These are phyloP conservation scores for Leucosticte australis DNA, from an alignment of 2,113 vertebrate species.

Conservation along the genomic window DNA sequence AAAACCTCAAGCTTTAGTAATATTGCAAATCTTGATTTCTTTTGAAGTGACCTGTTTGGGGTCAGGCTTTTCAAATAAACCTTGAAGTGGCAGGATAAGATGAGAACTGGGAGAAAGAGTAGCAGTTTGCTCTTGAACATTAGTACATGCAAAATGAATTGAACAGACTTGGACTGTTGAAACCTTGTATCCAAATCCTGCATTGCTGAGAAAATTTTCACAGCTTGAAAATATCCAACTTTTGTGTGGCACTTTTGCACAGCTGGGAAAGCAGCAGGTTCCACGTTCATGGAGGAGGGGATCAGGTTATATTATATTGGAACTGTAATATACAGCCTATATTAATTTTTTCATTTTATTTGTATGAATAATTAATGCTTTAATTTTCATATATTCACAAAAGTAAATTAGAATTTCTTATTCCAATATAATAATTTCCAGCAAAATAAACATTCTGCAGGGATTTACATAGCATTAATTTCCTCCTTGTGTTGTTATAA, in stretches of 20 bases:
- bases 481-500: conserved; percentile 23
- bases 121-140: neutral
- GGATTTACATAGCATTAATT: conserved; percentile 51
- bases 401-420: conserved; percentile 20
- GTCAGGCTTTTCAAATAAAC: neutral
- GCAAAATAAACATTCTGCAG: conserved; percentile 49
- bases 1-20: neutral
- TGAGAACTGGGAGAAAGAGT: neutral
- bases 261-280: neutral
- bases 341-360: conserved; percentile 12
- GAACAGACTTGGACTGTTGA: neutral
- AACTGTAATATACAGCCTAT: neutral
- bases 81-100: neutral
- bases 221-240: neutral
- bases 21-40: neutral
- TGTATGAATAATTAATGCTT: conserved; percentile 62
- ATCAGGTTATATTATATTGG: neutral
- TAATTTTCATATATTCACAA: conserved; percentile 44
- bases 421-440: conserved; percentile 6
- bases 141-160: neutral
- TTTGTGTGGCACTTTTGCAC: neutral
- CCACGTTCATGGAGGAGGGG: neutral
- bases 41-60: neutral
- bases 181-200: neutral
- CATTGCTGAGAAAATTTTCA: neutral